Conservation (phyloP, 2,113 vertebrate species). For the Acrocephalus arundinaceus region DNA sequence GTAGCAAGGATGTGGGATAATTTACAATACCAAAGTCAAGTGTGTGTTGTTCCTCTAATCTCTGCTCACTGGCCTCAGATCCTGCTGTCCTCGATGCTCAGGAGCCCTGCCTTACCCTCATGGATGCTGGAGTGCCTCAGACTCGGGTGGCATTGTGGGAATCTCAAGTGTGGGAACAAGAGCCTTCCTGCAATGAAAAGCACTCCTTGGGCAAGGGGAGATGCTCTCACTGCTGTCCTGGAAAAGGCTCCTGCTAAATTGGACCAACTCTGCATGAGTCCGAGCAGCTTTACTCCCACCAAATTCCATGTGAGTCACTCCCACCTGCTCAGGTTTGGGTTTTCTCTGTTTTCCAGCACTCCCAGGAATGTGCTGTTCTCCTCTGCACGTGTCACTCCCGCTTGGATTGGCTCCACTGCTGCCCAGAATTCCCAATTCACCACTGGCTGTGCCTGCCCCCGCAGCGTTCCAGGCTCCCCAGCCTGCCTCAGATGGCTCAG, state of each 20-base stretch:
- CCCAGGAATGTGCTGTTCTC: neutral
- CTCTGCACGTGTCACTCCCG: neutral
- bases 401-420: neutral
- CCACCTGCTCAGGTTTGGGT: neutral
- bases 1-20: conserved; percentile 1
- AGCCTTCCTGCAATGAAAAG: neutral
- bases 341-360: rapidly evolving
- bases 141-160: neutral
- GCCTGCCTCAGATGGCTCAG: neutral
- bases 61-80: neutral
- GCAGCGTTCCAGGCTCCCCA: rapidly evolving
- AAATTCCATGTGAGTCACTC: neutral
- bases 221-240: neutral
- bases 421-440: neutral
- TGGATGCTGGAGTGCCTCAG: neutral
- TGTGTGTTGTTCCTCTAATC: neutral
- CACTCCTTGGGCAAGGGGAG: neutral
- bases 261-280: neutral
- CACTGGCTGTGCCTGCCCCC: neutral
- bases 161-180: neutral
- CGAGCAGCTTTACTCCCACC: neutral
- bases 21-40: neutral
- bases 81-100: neutral
- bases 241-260: neutral
- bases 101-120: neutral